Evolutionary conservation across 2,888 invertebrate species (phyloP).

Genomic region (Euplagia quadripunctaria): DNA sequence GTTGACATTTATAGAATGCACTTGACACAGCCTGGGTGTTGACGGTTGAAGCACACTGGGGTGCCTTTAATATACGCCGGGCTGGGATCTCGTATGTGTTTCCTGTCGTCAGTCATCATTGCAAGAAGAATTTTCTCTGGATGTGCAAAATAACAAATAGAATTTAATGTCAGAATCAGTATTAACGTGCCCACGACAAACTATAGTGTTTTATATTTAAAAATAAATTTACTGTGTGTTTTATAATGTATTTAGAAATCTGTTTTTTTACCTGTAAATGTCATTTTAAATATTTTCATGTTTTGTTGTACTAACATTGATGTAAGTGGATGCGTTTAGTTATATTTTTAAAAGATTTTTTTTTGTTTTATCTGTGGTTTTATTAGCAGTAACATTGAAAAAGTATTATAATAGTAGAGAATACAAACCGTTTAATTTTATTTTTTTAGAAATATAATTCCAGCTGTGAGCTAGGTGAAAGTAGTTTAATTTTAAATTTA

Average conservation of each 20-base stretch:
- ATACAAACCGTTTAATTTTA: slow-evolving; percentile 65
- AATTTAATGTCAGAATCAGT: too few relatives aligned
- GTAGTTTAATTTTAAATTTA: slow-evolving; percentile 36
- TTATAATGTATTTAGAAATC: slow-evolving; percentile 12
- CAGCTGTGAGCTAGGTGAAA: slow-evolving; percentile 61
- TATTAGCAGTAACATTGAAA: slow-evolving; percentile 45
- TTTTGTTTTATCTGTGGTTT: slow-evolving; percentile 43
- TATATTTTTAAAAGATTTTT: slow-evolving; percentile 50
- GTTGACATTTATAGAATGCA: too few relatives aligned
- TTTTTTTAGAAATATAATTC: slow-evolving; percentile 56
- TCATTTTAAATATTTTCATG: slow-evolving; percentile 40
- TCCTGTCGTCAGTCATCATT: too few relatives aligned
- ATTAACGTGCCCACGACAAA: too few relatives aligned
- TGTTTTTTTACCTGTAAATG: slow-evolving; percentile 43
- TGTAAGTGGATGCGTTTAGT: slow-evolving; percentile 43
- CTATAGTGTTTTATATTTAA: too few relatives aligned
- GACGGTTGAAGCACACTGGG: too few relatives aligned
- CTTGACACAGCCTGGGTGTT: too few relatives aligned
- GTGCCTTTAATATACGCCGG: too few relatives aligned
- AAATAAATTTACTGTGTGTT: too few relatives aligned
- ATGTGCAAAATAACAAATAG: too few relatives aligned
- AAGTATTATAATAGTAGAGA: slow-evolving; percentile 49
- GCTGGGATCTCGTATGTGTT: too few relatives aligned
- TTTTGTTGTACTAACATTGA: slow-evolving; percentile 49
- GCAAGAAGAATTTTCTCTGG: too few relatives aligned